Base-by-base conservation (phyloP, 2,888 invertebrate genomes). In the Melipona beecheii region DNA sequence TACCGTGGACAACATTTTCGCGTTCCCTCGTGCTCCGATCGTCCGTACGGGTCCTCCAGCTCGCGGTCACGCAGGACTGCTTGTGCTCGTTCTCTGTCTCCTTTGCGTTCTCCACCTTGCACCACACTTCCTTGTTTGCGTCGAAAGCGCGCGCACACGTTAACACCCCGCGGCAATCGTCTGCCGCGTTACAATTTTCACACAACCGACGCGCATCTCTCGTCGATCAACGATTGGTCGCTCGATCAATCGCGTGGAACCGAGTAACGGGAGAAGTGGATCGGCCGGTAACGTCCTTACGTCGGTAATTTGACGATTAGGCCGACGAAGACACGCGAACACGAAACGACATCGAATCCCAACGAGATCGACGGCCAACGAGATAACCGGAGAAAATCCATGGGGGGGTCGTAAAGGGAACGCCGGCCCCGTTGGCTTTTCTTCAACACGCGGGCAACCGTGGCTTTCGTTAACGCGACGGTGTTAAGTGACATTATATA, bases 1-100 rank as follows among this genome's bases (percentile, higher is more conserved):
- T 90, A 93, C 91, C 73, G 93, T 93, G 81, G 93, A 90, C 78
- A 91, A 86, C 92, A 92, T 93, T 83, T 86, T 89, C 58, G 70
- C 31, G 36, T 36, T 36, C 36, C 9, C 50, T 62, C 15, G 49
- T 54, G n/a, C 36, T 5, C 50, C 64, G 27, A 69, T 31, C 60
- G 36, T 64, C 17, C 6, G 43, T 56, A 19, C n/a, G 36, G 9
- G 36, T 66, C 50, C 9, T 65, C 50, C 2, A 21, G 24, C n/a
- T 4, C 43, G 0, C n/a, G 43, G 31, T 54, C 60, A 24, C 74
- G 50, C 73, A 50, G 9, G 31, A 43, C 43, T 9, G 43, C 43
- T 43, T 21, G 58, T 21, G 58, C 36, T 24, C 17, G 49, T 17
- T 56, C 31, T 56, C 31, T 31, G 19, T 36, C 56, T 36, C 56